A percentile compares a stretch with the other conserved stretches of the same genome.
phyloP scores from a whole-genome alignment of 2,113 vertebrate genomes.

The Copsychus sechellarum region DNA sequence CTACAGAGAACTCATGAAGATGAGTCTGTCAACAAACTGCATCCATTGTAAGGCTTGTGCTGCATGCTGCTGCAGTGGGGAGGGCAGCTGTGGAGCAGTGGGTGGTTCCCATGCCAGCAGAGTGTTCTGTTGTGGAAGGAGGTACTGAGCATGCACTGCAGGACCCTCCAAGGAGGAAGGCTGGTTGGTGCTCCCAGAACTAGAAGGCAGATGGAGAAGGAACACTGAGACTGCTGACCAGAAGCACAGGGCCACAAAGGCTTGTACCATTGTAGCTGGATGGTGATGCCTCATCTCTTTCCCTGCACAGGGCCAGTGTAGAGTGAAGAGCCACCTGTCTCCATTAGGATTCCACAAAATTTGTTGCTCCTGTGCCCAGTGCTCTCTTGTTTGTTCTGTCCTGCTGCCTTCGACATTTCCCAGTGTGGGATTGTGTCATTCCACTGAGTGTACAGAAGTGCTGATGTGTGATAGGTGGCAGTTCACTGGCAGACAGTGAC shows the following conservation, averaged over 20 bases:
- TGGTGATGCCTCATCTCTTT: background rate
- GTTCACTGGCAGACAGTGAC: background rate
- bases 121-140: background rate
- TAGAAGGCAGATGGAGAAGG: background rate
- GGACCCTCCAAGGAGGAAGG: background rate
- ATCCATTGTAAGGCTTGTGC: constrained; percentile 83
- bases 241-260: background rate
- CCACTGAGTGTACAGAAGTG: background rate
- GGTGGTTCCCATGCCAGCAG: background rate
- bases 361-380: background rate
- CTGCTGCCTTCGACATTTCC: background rate
- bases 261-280: background rate
- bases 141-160: background rate
- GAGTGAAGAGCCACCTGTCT: background rate
- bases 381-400: background rate
- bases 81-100: background rate
- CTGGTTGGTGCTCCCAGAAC: background rate
- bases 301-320: background rate
- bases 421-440: background rate
- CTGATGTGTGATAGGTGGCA: background rate
- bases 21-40: constrained; percentile 97
- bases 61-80: background rate
- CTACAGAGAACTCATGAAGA: constrained; percentile 97
- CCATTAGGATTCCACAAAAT: background rate
- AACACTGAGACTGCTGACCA: background rate